Conservation (phyloP, 1,140 invertebrate species). For the Chymomyza costata region DNA sequence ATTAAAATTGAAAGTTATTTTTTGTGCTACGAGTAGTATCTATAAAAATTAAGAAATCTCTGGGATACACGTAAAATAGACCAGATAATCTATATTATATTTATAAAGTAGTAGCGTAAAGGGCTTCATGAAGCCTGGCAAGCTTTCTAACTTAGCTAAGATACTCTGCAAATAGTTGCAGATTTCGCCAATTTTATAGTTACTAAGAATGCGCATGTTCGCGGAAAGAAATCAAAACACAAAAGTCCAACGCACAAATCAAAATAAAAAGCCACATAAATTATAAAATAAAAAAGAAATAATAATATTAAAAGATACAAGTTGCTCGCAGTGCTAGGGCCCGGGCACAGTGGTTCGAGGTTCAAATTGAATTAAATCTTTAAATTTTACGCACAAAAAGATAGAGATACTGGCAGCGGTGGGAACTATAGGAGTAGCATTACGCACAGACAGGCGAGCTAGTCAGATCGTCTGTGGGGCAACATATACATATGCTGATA, state of each 20-base stretch:
- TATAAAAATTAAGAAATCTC: too few species aligned
- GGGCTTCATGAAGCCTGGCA: too few species aligned
- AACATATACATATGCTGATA: conserved; percentile 21
- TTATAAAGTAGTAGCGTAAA: too few species aligned
- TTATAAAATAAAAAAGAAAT: conserved; percentile 29
- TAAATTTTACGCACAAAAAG: too few species aligned
- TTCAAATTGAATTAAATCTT: too few species aligned
- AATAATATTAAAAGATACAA: conserved; percentile 38
- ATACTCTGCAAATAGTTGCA: background rate
- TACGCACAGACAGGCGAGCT: conserved; percentile 17
- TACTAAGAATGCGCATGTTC: conserved; percentile 9
- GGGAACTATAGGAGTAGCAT: conserved; percentile 22
- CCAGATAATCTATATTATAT: too few species aligned
- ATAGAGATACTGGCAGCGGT: too few species aligned
- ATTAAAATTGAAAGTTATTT: too few species aligned
- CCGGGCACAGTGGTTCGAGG: too few species aligned
- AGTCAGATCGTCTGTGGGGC: background rate
- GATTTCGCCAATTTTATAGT: background rate
- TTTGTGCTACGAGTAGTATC: too few species aligned
- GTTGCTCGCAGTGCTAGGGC: conserved; percentile 39
- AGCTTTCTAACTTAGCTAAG: too few species aligned
- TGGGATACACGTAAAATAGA: too few species aligned
- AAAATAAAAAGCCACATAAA: conserved; percentile 64
- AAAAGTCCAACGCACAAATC: conserved; percentile 36
- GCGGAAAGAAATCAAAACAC: conserved; percentile 54